phyloP scores from a whole-genome alignment of 2,797 vertebrate genomes.

The Cephalopachus bancanus region DNA sequence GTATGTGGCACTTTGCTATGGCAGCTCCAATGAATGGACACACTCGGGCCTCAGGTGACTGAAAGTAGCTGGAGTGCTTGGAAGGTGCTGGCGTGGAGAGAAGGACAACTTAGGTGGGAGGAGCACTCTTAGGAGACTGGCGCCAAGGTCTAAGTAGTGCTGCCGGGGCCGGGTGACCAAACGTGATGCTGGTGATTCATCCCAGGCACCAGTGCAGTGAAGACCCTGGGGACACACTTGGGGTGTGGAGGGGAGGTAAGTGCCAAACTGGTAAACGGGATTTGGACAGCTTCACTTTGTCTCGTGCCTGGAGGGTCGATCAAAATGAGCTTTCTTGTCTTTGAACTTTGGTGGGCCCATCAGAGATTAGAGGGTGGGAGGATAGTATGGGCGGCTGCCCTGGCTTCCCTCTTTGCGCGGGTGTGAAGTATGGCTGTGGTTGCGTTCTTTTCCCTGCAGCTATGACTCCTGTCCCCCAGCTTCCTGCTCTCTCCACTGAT shows the following conservation, averaged over 20 bases:
- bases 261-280: background rate
- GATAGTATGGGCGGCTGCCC: background rate
- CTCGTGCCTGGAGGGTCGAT: background rate
- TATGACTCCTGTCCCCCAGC: no score
- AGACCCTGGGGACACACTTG: background rate
- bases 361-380: background rate
- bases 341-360: background rate
- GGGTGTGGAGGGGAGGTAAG: no score
- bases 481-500: no score
- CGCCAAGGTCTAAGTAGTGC: background rate
- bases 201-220: background rate
- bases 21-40: background rate
- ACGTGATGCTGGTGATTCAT: background rate
- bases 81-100: background rate
- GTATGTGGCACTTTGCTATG: background rate
- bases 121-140: background rate
- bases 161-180: background rate
- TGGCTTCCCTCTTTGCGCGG: background rate
- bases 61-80: background rate
- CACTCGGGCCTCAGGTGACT: background rate
- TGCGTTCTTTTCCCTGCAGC: background rate
- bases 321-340: background rate
- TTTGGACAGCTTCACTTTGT: background rate
- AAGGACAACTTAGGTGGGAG: background rate
- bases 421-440: background rate